phyloP scores from a whole-genome alignment of 2,888 invertebrate genomes.

The Trimorus sp. region DNA sequence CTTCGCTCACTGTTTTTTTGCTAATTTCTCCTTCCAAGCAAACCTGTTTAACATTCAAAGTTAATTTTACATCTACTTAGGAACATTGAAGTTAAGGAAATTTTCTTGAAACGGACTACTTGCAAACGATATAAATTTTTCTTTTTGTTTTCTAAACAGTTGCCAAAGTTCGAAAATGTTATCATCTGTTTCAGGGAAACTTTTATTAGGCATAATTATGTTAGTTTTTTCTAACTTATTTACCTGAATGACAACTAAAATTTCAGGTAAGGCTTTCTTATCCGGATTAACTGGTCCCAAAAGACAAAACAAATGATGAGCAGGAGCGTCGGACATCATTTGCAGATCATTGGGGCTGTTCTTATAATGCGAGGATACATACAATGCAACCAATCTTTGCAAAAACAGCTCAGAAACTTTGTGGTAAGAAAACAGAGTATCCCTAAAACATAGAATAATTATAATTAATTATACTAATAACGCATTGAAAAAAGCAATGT shows the following conservation, averaged over 20 bases:
- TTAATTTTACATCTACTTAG: too few relatives aligned
- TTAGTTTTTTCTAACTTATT: not conserved
- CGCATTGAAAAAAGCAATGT: too few relatives aligned
- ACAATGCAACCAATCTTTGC: conserved; percentile 94
- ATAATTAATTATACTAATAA: not conserved
- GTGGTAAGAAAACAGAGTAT: conserved; percentile 98
- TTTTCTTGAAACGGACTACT: too few relatives aligned
- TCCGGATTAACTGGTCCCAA: conserved; percentile 91
- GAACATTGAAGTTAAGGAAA: too few relatives aligned
- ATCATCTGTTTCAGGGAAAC: too few relatives aligned
- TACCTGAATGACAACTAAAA: conserved; percentile 95
- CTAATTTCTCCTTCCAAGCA: conserved; percentile 90
- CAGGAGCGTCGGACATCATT: conserved; percentile 99
- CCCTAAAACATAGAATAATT: conserved; percentile 83
- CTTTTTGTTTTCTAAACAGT: too few relatives aligned
- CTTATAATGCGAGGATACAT: conserved; percentile 99
- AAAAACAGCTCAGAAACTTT: conserved; percentile 96
- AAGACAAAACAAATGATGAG: conserved; percentile 97
- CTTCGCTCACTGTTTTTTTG: conserved; percentile 87
- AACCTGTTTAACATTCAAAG: conserved; percentile 76
- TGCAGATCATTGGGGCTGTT: conserved; percentile 99
- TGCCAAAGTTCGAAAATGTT: too few relatives aligned
- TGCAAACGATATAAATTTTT: too few relatives aligned
- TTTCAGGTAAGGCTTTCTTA: conserved; percentile 91
- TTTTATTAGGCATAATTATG: too few relatives aligned